Conservation (phyloP, 1,140 invertebrate genomes). For the Agrilus planipennis region DNA sequence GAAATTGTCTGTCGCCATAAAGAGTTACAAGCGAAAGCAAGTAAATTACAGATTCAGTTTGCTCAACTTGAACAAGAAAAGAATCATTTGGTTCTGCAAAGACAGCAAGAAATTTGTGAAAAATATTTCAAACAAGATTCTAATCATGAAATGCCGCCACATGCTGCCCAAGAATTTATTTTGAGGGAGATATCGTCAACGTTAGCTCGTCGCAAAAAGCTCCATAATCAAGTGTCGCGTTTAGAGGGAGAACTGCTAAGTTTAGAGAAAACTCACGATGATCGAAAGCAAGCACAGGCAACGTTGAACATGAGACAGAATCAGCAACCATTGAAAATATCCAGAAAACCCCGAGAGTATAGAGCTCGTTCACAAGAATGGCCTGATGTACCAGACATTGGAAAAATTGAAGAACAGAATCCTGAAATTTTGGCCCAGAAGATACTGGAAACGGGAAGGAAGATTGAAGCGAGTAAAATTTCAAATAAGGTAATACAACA, state of each 20-base stretch:
- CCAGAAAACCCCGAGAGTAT: constrained; percentile 56
- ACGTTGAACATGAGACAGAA: constrained; percentile 20
- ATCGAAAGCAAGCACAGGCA: constrained; percentile 42
- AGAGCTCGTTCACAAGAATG: constrained; percentile 74
- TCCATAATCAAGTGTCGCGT: constrained; percentile 64
- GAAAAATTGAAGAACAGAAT: constrained; percentile 84
- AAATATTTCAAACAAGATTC: constrained; percentile 43
- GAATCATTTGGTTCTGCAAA: constrained; percentile 48
- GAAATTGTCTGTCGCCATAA: constrained; percentile 86
- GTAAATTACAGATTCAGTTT: constrained; percentile 72
- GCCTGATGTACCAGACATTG: constrained; percentile 80
- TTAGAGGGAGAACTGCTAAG: constrained; percentile 61
- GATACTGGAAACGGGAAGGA: constrained; percentile 74
- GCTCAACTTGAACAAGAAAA: constrained; percentile 55
- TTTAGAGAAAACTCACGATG: constrained; percentile 57
- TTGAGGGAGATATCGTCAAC: constrained; percentile 76
- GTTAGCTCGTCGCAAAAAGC: constrained; percentile 63
- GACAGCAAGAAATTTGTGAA: constrained; percentile 56
- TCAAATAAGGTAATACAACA: constrained; percentile 18
- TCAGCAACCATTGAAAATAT: constrained; percentile 18
- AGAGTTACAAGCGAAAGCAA: constrained; percentile 75
- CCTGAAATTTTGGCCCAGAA: constrained; percentile 80
- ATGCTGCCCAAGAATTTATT: constrained; percentile 62
- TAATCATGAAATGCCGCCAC: constrained; percentile 46
- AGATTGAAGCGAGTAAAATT: constrained; percentile 71